Evolutionary conservation across 2,888 invertebrate genomes (phyloP).

Genomic region (Rhamnusium bicolor): DNA sequence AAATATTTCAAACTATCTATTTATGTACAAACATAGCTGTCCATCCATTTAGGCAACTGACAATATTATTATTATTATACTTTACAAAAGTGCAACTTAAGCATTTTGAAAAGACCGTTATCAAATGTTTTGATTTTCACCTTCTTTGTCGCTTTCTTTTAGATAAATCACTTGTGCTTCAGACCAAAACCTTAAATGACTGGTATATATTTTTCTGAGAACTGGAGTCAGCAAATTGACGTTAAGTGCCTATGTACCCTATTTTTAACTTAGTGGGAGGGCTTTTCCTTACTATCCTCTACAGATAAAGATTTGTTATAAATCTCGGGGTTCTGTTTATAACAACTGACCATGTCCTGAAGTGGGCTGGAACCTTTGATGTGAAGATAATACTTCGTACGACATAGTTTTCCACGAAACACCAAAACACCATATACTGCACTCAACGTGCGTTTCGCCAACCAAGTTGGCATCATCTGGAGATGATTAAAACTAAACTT

Average conservation of each 20-base stretch:
- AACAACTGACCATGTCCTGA: no score
- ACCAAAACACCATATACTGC: no score
- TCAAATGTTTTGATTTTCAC: not conserved
- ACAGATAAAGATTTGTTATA: not conserved
- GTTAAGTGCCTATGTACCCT: not conserved
- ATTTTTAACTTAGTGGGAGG: not conserved
- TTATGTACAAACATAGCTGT: not conserved
- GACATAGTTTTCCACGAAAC: no score
- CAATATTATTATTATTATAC: not conserved
- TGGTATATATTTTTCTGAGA: not conserved
- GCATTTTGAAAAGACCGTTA: not conserved
- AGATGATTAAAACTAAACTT: no score
- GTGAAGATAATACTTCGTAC: no score
- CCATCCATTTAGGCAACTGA: not conserved
- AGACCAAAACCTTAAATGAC: not conserved
- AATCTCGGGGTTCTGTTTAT: not conserved
- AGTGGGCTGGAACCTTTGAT: no score
- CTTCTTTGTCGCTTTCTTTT: slow-evolving; percentile 12
- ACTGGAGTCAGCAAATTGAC: not conserved
- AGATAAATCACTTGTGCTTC: slow-evolving; percentile 4
- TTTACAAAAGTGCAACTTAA: not conserved
- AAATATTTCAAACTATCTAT: no score
- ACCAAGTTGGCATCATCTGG: no score
- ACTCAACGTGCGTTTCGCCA: no score
- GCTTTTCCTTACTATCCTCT: not conserved